These are phyloP conservation scores for Crocodylus rhombifer DNA, from an alignment of 2,797 vertebrate species.

Conservation along the genomic window DNA sequence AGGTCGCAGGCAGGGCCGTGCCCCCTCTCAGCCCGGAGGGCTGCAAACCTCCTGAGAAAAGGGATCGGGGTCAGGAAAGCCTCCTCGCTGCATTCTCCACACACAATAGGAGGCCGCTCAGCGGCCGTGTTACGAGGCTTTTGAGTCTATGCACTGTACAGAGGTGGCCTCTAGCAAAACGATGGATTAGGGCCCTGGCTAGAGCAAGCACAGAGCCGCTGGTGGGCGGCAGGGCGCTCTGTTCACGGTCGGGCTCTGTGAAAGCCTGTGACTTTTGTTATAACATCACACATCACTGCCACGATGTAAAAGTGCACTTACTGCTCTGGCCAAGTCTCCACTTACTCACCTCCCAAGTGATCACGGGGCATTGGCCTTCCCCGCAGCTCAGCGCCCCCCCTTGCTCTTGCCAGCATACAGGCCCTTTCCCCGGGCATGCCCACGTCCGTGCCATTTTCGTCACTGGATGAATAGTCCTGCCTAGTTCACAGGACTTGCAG, in stretches of 20 bases:
- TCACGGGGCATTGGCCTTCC: not conserved
- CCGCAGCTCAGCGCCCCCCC: not conserved
- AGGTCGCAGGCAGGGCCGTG: not conserved
- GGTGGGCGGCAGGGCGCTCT: too few relatives aligned
- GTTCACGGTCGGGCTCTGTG: too few relatives aligned
- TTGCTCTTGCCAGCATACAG: not conserved
- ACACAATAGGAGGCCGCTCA: not conserved
- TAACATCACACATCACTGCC: too few relatives aligned
- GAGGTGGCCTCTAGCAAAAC: not conserved
- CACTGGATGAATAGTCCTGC: not conserved
- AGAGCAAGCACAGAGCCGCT: too few relatives aligned
- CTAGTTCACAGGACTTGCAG: not conserved
- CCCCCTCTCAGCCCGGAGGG: not conserved
- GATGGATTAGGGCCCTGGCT: not conserved
- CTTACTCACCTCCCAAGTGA: not conserved
- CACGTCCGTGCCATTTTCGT: not conserved
- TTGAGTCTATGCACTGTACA: not conserved
- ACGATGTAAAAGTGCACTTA: too few relatives aligned
- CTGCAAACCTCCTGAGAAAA: not conserved
- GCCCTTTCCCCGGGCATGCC: not conserved
- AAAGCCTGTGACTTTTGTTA: not conserved
- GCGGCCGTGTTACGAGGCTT: not conserved
- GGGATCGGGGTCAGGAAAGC: not conserved
- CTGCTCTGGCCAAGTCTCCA: not conserved
- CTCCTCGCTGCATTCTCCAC: too few relatives aligned